Evolutionary conservation across 2,888 invertebrate species (phyloP), one percentile per base, ranked within the genome.

Genomic region (Coelopa pilipes): DNA sequence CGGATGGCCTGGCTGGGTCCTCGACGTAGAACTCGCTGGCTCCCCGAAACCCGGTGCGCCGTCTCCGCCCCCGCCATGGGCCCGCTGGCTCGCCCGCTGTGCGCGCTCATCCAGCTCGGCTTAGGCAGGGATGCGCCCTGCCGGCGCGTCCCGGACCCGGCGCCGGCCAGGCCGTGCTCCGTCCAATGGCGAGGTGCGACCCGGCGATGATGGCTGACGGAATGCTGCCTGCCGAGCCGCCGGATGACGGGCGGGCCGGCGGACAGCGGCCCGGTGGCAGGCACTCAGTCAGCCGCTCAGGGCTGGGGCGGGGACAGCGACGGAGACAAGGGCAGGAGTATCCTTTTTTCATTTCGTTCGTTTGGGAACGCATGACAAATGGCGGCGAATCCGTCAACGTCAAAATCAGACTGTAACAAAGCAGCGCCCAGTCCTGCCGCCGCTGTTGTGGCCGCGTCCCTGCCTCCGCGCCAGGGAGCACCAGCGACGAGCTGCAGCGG

Each of bases 391-490:
- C 83, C 87, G 87, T 87, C 88, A 87, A 87, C 86, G 87, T 87
- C 87, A 87, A 88, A 87, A 88, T 87, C 88, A 87, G 87, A 87
- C 87, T 87, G 87, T 87, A 86, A 87, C 87, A 87, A 85, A 87
- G 83, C 82, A 82, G 82, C 70, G 47, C 70, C 70, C 70, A 62
- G 60, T 60, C 60, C 53, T 62, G 62, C 53, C 60, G 62, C 49
- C 17, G 49, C 7, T 34, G 34, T 34, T 34, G 34, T 34, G 2
- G 34, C 4, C 34, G 4, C 46, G 57, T 45, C 15, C 21, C 19
- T 47, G 46, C 55, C 69, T 45, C 60, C 24, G 59, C 70, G 46
- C 50, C 62, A 49, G 47, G 55, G 19, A 50, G 15, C 12, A 13
- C n/a, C 21, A 60, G 19, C 24, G 17, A 17, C 4, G 19, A 12